Evolutionary conservation across 2,797 vertebrate genomes (phyloP), one percentile per base, ranked within the genome.

Genomic region (Macrochelys suwanniensis): DNA sequence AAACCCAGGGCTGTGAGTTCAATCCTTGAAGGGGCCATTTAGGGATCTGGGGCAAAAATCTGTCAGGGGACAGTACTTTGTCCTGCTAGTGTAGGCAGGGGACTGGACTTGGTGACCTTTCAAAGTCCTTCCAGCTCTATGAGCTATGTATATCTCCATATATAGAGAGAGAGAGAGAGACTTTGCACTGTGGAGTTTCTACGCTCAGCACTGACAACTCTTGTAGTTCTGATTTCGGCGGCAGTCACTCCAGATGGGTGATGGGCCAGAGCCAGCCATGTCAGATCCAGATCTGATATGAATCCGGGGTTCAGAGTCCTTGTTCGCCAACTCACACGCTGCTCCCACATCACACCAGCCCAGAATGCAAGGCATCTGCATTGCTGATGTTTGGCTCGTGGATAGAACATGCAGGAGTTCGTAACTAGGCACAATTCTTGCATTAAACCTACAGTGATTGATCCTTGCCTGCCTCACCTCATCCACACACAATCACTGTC

Each of bases 351-450:
- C 51, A 28, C 25, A 4, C 21, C 28, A 10, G 12, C 37, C 53
- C 19, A 5, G 2, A n/a, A 42, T 3, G 23, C 31, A 26, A 25
- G 49, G 0, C 45, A 3, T 31, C n/a, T 2, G n/a, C 13, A 4
- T 23, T 25, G 33, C 19, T 6, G n/a, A 11, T 23, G n/a, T 71
- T 71, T 23, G n/a, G n/a, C n/a, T 11, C 33, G 6, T 19, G 33
- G 65, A 23, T 42, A 21, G 65, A 37, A 71, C 3, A 11, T 5
- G 19, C n/a, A 71, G 9, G 65, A 37, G 19, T n/a, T 31, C 33
- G 4, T 19, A n/a, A 15, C 61, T 9, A 65, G 61, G n/a, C 61
- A 37, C n/a, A 19, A n/a, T 37, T 68, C 61, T 68, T 68, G 33
- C 61, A 21, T n/a, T 19, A 11, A 9, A n/a, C 59, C 8, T n/a